phyloP scores from a whole-genome alignment of 2,888 invertebrate genomes.

The Adelphocoris suturalis region DNA sequence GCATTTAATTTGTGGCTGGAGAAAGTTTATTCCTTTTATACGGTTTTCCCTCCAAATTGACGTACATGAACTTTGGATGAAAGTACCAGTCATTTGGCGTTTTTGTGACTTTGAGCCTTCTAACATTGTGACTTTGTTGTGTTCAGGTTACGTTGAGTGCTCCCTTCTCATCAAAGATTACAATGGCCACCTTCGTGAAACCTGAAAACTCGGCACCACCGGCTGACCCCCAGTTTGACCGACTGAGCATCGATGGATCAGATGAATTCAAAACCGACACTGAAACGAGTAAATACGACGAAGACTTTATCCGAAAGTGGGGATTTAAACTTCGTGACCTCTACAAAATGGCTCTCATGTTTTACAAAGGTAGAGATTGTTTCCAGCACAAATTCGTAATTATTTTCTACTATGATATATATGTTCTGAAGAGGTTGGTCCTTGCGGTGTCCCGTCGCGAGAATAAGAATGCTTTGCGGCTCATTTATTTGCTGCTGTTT shows the following conservation, averaged over 20 bases:
- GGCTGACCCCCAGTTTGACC: conserved; percentile 59
- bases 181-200: conserved; percentile 37
- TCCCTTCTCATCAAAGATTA: not conserved
- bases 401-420: too few species aligned
- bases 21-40: too few species aligned
- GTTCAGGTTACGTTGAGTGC: not conserved
- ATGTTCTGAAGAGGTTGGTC: too few species aligned
- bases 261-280: conserved; percentile 72
- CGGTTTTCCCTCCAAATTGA: too few species aligned
- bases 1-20: too few species aligned
- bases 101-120: not conserved
- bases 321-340: conserved; percentile 88
- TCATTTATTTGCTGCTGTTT: too few species aligned
- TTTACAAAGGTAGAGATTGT: conserved; percentile 90
- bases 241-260: conserved; percentile 70
- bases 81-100: too few species aligned
- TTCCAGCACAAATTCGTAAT: too few species aligned
- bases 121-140: not conserved
- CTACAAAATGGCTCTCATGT: conserved; percentile 92
- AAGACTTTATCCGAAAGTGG: conserved; percentile 80
- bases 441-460: too few species aligned
- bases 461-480: too few species aligned
- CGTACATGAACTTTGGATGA: too few species aligned
- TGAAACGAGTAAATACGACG: conserved; percentile 72
- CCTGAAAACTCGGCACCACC: not conserved